Evolutionary conservation across 2,888 invertebrate genomes (phyloP), one percentile per base, ranked within the genome.

Genomic region (Epinotia nisella): DNA sequence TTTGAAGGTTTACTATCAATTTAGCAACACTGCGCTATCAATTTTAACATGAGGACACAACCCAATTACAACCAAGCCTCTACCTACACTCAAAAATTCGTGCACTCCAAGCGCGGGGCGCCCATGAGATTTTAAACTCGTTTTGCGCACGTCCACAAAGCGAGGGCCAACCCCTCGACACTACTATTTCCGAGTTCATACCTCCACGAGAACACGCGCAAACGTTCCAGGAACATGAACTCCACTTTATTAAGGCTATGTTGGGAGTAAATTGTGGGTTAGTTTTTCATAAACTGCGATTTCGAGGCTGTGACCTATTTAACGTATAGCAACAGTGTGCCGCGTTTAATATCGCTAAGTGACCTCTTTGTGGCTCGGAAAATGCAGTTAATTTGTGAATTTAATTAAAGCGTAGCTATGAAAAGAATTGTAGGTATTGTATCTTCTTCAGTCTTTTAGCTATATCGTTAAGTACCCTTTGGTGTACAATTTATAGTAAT

Each of bases 71-170:
- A 49, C 49, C 49, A n/a, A n/a, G 49, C 49, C n/a, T 49, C 49
- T n/a, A 15, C 15, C 29, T 29, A 29, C 29, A n/a, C 29, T 13
- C 58, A 55, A 3, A 58, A 58, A 58, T 58, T 58, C 58, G 58
- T 58, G 58, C 29, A 29, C 58, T 58, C 9, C 29, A n/a, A 29
- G 29, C 15, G 24, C 53, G n/a, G 39, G 55, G 53, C 71, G 70
- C 69, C 70, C 66, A 69, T 74, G 71, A 62, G 75, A 75, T 78
- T 77, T 82, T 66, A 79, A 75, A 77, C 75, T 74, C 71, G 75
- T 75, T 81, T 80, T 76, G 74, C 72, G 74, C 68, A 58, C 56
- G 70, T 45, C 65, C 68, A 77, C 77, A 82, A 78, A 78, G 81
- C 75, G 76, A 71, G 65, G 73, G 75, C 73, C 70, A 78, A 75